Evolutionary conservation across 2,888 invertebrate species (phyloP).

Genomic region (Microdon myrmicae): DNA sequence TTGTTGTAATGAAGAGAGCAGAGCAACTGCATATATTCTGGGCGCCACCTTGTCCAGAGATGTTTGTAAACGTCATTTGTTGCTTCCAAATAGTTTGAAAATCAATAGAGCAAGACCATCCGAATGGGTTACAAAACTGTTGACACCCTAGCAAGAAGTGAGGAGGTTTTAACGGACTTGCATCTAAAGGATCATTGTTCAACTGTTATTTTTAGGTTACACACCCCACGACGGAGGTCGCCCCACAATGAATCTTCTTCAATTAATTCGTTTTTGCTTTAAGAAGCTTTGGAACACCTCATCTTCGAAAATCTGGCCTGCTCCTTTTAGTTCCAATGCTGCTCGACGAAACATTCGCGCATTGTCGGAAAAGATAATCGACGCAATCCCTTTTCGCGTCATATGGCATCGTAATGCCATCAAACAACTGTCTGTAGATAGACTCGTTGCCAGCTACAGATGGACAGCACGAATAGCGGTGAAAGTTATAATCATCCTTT

Average conservation of each 20-base stretch:
- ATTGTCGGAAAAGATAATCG: slow-evolving; percentile 9
- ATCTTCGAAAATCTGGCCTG: not conserved
- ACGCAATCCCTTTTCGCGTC: slow-evolving; percentile 3
- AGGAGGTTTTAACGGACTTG: slow-evolving; percentile 8
- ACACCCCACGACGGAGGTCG: too few relatives aligned
- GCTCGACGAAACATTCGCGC: slow-evolving; percentile 12
- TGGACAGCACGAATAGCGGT: too few relatives aligned
- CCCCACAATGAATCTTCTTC: slow-evolving; percentile 9
- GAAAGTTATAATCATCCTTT: too few relatives aligned
- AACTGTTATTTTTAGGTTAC: slow-evolving; percentile 10
- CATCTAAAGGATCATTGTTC: slow-evolving; percentile 13
- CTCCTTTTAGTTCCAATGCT: slow-evolving; percentile 1
- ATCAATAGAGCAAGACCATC: too few relatives aligned
- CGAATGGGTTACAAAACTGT: too few relatives aligned
- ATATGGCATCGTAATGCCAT: slow-evolving; percentile 16
- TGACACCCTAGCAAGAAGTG: too few relatives aligned
- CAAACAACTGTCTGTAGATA: slow-evolving; percentile 14
- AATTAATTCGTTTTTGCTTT: not conserved
- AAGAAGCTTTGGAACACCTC: slow-evolving; percentile 3
- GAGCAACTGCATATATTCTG: slow-evolving; percentile 23
- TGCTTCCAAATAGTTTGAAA: slow-evolving; percentile 5
- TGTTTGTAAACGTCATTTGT: slow-evolving; percentile 14
- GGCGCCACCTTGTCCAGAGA: slow-evolving; percentile 13
- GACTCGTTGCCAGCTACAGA: slow-evolving; percentile 2
- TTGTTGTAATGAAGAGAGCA: slow-evolving; percentile 17